Base-by-base conservation (phyloP, 2,797 vertebrate genomes). In the Danio choprae region DNA sequence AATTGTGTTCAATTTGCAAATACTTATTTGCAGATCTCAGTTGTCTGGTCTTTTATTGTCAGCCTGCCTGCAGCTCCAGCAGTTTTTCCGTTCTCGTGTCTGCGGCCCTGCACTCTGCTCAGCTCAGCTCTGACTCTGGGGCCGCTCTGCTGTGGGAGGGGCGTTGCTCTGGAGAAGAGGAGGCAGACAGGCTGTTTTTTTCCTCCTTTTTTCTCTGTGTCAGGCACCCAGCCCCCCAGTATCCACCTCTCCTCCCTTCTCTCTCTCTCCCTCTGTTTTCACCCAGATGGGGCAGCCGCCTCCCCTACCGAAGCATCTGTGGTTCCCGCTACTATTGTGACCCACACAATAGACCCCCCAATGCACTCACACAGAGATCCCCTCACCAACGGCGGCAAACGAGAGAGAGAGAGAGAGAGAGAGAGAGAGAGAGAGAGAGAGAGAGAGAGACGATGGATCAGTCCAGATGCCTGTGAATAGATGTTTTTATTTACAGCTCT, bases 261-360 rank as follows among this genome's bases (percentile, higher is more conserved):
- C 50, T 53, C 55, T 74, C 50, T 60, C 43, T 50, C 70, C 55
- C 58, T 79, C 41, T 72, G 20, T 77, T 73, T 72, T 72, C 41
- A 65, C 59, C 29, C 70, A 20, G 88, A 89, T 89, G 82, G 87
- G 90, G 89, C 89, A 90, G 89, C 90, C 91, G 90, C 87, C 88
- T 91, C 84, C 78, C 84, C 91, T 80, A 88, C 88, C 84, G n/a
- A 83, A 90, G 90, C 91, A 91, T 92, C 90, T 92, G 91, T 89
- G 89, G 88, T 88, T 89, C 87, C 88, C 65, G 69, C 88, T 87
- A 89, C 90, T 88, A 92, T 93, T 93, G 91, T 93, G 88, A 91
- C 89, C 75, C 53, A 83, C 86, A 91, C 89, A 92, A 92, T 92
- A 90, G 88, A 53, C 77, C 83, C 84, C 87, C 63, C 83, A 84